Conservation (phyloP, 2,113 vertebrate genomes). For the Electrona antarctica region DNA sequence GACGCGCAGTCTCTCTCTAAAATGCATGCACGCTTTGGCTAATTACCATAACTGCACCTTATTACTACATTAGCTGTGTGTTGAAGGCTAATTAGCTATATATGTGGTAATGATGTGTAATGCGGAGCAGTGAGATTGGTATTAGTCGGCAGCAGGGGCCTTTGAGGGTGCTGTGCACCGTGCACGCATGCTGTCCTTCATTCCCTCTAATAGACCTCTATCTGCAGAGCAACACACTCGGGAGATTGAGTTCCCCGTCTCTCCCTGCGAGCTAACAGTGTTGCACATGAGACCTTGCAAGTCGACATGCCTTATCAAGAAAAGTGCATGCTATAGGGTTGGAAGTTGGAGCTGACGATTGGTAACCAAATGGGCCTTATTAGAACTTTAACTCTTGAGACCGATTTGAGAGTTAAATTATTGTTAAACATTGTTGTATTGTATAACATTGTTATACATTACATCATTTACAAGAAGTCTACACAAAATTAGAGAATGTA, state of each 20-base stretch:
- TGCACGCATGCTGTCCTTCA: constrained; percentile 46
- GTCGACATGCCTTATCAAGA: constrained; percentile 54
- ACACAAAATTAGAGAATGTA: too few relatives aligned
- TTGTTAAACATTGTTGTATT: too few relatives aligned
- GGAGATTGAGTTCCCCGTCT: constrained; percentile 2
- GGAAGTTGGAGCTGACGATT: constrained; percentile 39
- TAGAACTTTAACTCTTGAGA: too few relatives aligned
- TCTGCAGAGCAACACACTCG: constrained; percentile 28
- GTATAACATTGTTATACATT: too few relatives aligned
- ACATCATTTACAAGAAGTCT: too few relatives aligned
- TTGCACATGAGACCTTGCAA: constrained; percentile 46
- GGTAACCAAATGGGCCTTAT: too few relatives aligned
- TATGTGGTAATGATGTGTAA: constrained; percentile 57
- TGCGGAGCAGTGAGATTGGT: constrained; percentile 52
- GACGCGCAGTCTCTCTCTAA: constrained; percentile 29
- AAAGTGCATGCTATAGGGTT: constrained; percentile 42
- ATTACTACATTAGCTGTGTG: constrained; percentile 57
- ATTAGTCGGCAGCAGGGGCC: constrained; percentile 39
- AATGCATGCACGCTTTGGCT: constrained; percentile 51
- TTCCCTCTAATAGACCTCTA: constrained; percentile 33
- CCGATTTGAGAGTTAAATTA: too few relatives aligned
- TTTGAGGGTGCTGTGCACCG: constrained; percentile 29
- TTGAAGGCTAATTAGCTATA: constrained; percentile 60
- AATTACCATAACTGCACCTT: constrained; percentile 68
- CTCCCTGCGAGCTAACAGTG: too few relatives aligned